A percentile compares a stretch with the other conserved stretches of the same genome.
phyloP scores from a whole-genome alignment of 2,113 vertebrate genomes.

The Phaethornis superciliosus region DNA sequence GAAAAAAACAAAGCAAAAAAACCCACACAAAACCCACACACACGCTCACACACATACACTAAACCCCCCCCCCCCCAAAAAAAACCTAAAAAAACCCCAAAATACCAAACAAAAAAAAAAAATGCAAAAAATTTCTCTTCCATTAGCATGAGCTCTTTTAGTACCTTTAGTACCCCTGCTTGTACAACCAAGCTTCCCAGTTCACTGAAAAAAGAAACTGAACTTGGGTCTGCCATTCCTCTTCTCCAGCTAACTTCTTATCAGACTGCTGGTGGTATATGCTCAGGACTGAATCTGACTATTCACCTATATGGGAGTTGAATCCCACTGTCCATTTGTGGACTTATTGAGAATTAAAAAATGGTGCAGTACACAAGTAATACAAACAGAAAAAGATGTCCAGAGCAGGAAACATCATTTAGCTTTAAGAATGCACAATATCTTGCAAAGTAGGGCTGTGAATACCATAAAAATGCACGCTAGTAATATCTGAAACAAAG shows the following conservation, averaged over 20 bases:
- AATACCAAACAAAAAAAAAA: neutral
- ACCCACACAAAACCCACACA: too few relatives aligned
- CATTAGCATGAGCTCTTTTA: neutral
- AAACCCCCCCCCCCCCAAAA: too few relatives aligned
- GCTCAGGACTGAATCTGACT: neutral
- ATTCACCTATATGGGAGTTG: neutral
- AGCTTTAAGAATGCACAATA: neutral
- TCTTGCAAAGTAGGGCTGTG: neutral
- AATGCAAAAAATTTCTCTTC: neutral
- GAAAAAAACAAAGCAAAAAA: neutral
- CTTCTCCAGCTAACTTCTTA: neutral
- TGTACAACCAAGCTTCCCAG: neutral
- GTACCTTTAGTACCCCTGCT: neutral
- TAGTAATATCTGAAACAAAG: neutral
- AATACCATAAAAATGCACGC: neutral
- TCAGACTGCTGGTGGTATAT: accelerated
- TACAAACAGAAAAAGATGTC: neutral
- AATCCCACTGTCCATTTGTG: neutral
- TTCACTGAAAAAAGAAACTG: neutral
- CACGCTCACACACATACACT: too few relatives aligned
- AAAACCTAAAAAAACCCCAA: neutral
- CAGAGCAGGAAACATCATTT: neutral
- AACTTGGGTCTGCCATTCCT: neutral
- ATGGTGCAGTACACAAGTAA: neutral
- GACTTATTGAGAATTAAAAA: neutral